These are phyloP conservation scores for Falco rusticolus DNA, from an alignment of 2,797 vertebrate genomes.

Conservation along the genomic window DNA sequence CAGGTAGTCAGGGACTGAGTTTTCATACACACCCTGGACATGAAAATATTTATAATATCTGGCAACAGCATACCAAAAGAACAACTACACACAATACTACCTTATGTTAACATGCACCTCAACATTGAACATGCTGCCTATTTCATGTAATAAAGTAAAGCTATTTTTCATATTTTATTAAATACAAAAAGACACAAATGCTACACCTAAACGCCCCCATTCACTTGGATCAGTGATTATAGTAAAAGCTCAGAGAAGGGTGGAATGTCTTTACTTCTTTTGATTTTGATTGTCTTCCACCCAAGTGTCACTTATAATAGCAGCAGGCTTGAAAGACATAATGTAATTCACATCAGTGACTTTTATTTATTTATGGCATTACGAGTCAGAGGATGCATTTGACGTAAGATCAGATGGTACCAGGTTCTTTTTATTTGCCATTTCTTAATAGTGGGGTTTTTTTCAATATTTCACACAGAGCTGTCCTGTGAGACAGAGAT, in stretches of 20 bases:
- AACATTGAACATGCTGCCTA: background rate
- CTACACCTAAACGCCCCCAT: background rate
- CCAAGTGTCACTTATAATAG: background rate
- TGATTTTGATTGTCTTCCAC: background rate
- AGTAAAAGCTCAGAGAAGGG: slow-evolving; percentile 2
- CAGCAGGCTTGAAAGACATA: background rate
- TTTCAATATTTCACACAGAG: background rate
- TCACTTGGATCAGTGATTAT: background rate
- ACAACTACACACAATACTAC: background rate
- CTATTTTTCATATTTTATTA: background rate
- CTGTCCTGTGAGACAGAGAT: background rate
- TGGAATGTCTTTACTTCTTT: background rate
- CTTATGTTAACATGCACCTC: background rate
- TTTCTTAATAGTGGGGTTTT: background rate
- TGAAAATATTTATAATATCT: slow-evolving; percentile 7
- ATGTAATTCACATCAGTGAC: background rate
- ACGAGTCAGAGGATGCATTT: background rate
- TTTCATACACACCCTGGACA: background rate
- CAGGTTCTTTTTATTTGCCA: background rate
- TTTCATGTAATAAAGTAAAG: background rate
- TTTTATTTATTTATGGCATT: background rate
- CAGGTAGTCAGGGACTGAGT: background rate
- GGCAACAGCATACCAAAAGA: background rate
- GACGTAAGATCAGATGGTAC: background rate
- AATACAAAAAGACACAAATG: background rate